phyloP scores from a whole-genome alignment of 1,140 invertebrate species.

The Drosophila neocordata region DNA sequence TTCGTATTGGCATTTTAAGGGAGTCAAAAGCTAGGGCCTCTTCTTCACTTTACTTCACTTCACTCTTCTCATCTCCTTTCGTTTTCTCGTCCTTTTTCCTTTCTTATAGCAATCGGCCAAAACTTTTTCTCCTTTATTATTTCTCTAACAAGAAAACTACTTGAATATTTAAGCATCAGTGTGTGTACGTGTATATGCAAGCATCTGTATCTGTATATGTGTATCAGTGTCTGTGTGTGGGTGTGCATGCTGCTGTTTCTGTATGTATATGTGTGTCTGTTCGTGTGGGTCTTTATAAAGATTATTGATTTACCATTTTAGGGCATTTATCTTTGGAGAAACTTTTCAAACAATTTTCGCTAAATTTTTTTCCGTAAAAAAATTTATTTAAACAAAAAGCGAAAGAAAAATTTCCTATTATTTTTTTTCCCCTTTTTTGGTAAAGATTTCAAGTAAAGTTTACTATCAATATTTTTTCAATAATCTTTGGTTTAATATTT shows the following conservation, averaged over 20 bases:
- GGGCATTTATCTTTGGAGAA: constrained; percentile 8
- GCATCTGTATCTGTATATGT: constrained; percentile 8
- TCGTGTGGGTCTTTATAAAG: constrained; percentile 30
- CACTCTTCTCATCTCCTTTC: neutral
- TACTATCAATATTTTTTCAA: too few relatives aligned
- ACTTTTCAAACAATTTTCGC: neutral
- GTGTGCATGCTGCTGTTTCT: constrained; percentile 9
- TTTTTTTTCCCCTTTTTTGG: too few relatives aligned
- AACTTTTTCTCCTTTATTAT: constrained; percentile 22
- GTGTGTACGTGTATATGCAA: neutral
- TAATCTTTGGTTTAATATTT: too few relatives aligned
- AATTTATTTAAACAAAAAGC: too few relatives aligned
- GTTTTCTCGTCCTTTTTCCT: too few relatives aligned
- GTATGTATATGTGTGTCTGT: constrained; percentile 1
- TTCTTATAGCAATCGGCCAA: neutral
- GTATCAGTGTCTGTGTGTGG: constrained; percentile 10
- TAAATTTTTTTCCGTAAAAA: neutral
- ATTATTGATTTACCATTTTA: constrained; percentile 58
- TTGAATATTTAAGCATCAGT: constrained; percentile 54
- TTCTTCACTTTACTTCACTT: neutral
- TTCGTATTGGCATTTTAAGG: constrained; percentile 47
- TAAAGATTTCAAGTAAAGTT: too few relatives aligned
- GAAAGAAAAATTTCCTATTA: too few relatives aligned
- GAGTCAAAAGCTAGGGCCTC: constrained; percentile 13
- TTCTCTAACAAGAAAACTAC: constrained; percentile 27